Evolutionary conservation across 2,888 invertebrate species (phyloP).

Genomic region (Odontocolon sp.): DNA sequence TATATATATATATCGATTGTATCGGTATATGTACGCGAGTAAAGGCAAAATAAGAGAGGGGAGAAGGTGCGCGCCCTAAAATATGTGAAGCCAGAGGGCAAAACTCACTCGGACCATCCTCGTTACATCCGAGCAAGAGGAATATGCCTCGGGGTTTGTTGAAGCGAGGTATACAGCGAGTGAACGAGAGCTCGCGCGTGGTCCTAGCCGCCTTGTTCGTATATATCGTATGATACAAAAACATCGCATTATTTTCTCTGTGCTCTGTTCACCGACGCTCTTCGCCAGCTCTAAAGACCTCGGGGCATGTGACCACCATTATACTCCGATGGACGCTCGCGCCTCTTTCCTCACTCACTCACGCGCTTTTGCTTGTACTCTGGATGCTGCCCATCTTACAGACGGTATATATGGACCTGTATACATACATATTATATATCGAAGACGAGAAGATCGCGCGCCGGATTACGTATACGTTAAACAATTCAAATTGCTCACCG

Average conservation of each 20-base stretch:
- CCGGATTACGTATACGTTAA: constrained; percentile 63
- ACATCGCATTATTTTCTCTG: constrained; percentile 78
- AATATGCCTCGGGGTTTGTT: constrained; percentile 51
- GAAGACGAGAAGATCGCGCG: constrained; percentile 44
- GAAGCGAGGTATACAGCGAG: constrained; percentile 44
- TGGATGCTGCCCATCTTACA: constrained; percentile 15
- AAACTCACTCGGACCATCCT: constrained; percentile 76
- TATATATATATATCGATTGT: not conserved
- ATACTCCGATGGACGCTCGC: constrained; percentile 75
- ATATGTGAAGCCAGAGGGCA: constrained; percentile 78
- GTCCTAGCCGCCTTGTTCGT: constrained; percentile 66
- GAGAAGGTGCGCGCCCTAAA: constrained; percentile 76
- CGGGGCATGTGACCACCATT: constrained; percentile 74
- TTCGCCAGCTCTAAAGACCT: constrained; percentile 42
- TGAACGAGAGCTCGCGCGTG: constrained; percentile 53
- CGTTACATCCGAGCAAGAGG: constrained; percentile 76
- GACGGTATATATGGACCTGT: not conserved
- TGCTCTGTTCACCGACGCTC: constrained; percentile 45
- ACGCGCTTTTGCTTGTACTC: constrained; percentile 1
- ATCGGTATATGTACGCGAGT: not conserved
- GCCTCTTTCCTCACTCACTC: constrained; percentile 47
- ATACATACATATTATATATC: not conserved
- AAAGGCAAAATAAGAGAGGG: constrained; percentile 62
- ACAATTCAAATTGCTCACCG: constrained; percentile 59
- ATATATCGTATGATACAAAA: constrained; percentile 79